Percentiles rank a stretch among this genome's conserved stretches.
Evolutionary conservation across 1,140 invertebrate genomes (phyloP).

Genomic region (honey bee (Apis mellifera)): Amel_HAv3.1 CM009933.2:11398501-11399000

Average conservation of each 20-base stretch:
- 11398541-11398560: no score
- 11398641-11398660: no score
- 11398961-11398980: not conserved
- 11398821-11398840: constrained; percentile 40
- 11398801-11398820: not conserved
- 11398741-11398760: not conserved
- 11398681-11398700: not conserved
- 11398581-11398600: no score
- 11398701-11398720: not conserved
- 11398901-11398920: constrained; percentile 23
- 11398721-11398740: not conserved
- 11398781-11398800: not conserved
- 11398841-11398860: not conserved
- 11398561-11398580: no score
- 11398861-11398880: not conserved
- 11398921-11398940: constrained; percentile 52
- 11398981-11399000: not conserved
- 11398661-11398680: no score
- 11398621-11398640: no score
- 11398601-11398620: no score
- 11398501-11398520: no score
- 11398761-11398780: no score
- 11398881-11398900: constrained; percentile 7
- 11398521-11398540: no score
- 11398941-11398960: constrained; percentile 37